Evolutionary conservation across 2,888 invertebrate species (phyloP), one percentile per base, ranked within the genome.

Genomic region (Hypsopygia costalis): DNA sequence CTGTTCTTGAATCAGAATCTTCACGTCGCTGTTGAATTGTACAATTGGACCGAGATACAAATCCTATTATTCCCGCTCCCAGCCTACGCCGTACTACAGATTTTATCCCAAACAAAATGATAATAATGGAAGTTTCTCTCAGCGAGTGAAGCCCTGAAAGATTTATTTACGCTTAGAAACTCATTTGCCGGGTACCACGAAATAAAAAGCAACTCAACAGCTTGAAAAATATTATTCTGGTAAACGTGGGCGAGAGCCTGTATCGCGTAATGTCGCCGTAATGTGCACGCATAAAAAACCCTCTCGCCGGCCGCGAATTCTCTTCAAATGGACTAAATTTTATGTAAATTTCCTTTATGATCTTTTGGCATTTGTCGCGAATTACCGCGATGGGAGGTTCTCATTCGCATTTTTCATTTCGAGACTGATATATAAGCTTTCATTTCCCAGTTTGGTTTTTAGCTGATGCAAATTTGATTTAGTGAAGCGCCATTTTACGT

Each of bases 111-210:
- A 41, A 44, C 41, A 59, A 68, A 68, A 63, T 62, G 60, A 60
- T 65, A 65, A 70, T 69, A 74, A 74, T 64, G 58, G 52, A 67
- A 62, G 59, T 62, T 52, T 52, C 53, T 57, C 49, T 51, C 52
- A 51, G 55, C 62, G 42, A 54, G 57, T 47, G 58, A 41, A 60
- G 54, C 60, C 66, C 57, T 62, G 62, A 68, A 66, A 75, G 73
- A 77, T 82, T 81, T 81, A 81, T 81, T 75, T 67, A 66, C 78
- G 75, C 73, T 83, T 77, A 82, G 79, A 77, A 81, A 73, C 82
- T 81, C 82, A 79, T 83, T 82, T 81, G 72, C 73, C 58, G 62
- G 53, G 54, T 51, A 60, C 64, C 59, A 60, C 65, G 55, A 75
- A 81, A 82, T 79, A 81, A 81, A 81, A 80, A 78, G 68, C 70